phyloP scores from a whole-genome alignment of 2,888 invertebrate genomes.

The Drosophila flavopinicola region DNA sequence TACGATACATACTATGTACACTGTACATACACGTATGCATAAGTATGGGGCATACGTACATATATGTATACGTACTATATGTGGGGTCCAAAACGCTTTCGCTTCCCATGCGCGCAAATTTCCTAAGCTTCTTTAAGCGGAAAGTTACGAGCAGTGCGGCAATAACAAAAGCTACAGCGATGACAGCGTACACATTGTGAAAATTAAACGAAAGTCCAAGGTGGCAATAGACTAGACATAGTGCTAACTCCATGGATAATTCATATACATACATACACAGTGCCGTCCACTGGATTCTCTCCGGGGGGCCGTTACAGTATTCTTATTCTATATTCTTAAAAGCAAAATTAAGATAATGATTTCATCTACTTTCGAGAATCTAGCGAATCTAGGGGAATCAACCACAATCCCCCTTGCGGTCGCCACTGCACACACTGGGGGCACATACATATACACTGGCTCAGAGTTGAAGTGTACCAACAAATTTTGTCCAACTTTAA shows the following conservation, averaged over 20 bases:
- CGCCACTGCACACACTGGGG: too few species aligned
- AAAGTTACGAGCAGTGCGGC: conserved; percentile 62
- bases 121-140: conserved; percentile 64
- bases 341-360: too few species aligned
- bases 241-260: conserved; percentile 11
- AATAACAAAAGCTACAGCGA: conserved; percentile 51
- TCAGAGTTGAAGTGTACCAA: conserved; percentile 32
- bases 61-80: too few species aligned
- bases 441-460: neutral
- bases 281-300: too few species aligned
- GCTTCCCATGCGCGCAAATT: conserved; percentile 56
- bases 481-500: conserved; percentile 40
- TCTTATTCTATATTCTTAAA: too few species aligned
- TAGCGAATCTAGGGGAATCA: too few species aligned
- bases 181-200: conserved; percentile 52
- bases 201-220: conserved; percentile 60
- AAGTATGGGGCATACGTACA: too few species aligned
- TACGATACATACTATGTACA: neutral
- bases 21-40: neutral
- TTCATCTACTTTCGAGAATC: too few species aligned
- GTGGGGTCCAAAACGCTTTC: conserved; percentile 37
- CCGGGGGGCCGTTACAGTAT: too few species aligned
- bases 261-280: conserved; percentile 13
- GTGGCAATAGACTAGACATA: conserved; percentile 48
- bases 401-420: too few species aligned